Base-by-base conservation (phyloP, 2,797 vertebrate species). In the Xiphophorus birchmanni region DNA sequence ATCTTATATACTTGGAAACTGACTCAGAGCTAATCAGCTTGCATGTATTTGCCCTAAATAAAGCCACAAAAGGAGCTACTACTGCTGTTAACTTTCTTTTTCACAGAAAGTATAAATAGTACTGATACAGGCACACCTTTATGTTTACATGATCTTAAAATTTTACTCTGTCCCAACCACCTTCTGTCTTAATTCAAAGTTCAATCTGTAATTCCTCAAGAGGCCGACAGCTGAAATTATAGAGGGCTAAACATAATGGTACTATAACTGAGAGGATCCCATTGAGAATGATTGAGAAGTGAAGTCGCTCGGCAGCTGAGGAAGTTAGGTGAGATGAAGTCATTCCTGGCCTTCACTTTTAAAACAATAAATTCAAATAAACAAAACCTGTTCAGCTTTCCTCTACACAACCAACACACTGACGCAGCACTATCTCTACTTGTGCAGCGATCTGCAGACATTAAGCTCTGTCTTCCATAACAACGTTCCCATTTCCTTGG, bases 231-330 rank as follows among this genome's bases (percentile, higher is more conserved):
- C 80, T 90, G 90, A 92, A 94, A 94, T 93, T 87, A 93, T 88
- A 88, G 86, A 85, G 80, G 81, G 85, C 93, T 94, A 94, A 94
- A 95, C 94, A 95, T 95, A 95, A 92, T 90, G 86, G 77, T 85
- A 88, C 92, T 93, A 94, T 92, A 94, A 95, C 94, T 94, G 94
- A 91, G 87, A 86, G 86, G 87, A 85, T 88, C 93, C 94, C 85
- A 87, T 89, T 91, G 92, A 90, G 92, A 93, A 88, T 94, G 93
- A 95, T 90, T 91, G 93, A 93, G 90, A 90, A 89, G 87, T 77
- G 81, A 93, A 89, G 89, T 90, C 84, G 81, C 82, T 81, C 86
- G 76, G 89, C 88, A 92, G 90, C 89, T 78, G 79, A 88, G 89
- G 84, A 91, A 87, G 84, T 82, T 91, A 83, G 90, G 83, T 83